A percentile compares a stretch with the other conserved stretches of the same genome.
Evolutionary conservation across 2,888 invertebrate genomes (phyloP).

Genomic region (Xiphydria camelus): DNA sequence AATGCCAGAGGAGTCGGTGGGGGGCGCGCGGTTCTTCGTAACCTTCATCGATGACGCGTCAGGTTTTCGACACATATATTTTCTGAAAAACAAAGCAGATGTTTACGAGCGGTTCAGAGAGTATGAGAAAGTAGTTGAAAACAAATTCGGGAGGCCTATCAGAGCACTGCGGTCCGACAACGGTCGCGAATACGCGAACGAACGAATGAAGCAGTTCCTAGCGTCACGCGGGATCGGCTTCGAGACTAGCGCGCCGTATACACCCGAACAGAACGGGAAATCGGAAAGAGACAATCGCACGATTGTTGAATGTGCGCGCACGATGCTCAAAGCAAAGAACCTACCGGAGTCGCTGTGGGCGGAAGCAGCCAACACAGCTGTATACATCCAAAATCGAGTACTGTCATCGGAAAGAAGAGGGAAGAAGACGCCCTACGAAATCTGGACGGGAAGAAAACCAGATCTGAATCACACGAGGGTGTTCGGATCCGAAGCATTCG

Average conservation of each 20-base stretch:
- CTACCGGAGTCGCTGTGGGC: constrained; percentile 7
- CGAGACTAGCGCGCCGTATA: constrained; percentile 5
- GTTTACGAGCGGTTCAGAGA: too few species aligned
- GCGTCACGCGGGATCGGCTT: constrained; percentile 3
- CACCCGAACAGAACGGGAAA: constrained; percentile 17
- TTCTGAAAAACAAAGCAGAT: constrained; percentile 13
- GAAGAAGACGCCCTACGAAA: constrained; percentile 12
- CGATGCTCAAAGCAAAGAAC: constrained; percentile 11
- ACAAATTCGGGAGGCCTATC: not conserved
- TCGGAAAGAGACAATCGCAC: constrained; percentile 23
- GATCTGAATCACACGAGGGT: constrained; percentile 10
- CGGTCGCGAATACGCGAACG: too few species aligned
- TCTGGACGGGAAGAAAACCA: constrained; percentile 15
- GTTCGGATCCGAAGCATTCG: constrained; percentile 14
- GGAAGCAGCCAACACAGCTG: constrained; percentile 8
- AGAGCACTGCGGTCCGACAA: not conserved
- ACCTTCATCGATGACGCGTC: too few species aligned
- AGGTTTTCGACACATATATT: constrained; percentile 14
- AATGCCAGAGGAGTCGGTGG: too few species aligned
- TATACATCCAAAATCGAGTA: constrained; percentile 7
- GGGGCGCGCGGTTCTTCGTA: too few species aligned
- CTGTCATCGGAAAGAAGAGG: constrained; percentile 4
- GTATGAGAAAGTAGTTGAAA: not conserved
- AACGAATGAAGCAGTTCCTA: not conserved
- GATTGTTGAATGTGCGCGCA: constrained; percentile 18